These are phyloP conservation scores for Amphibalanus amphitrite DNA, from an alignment of 1,140 invertebrate genomes.

Conservation along the genomic window DNA sequence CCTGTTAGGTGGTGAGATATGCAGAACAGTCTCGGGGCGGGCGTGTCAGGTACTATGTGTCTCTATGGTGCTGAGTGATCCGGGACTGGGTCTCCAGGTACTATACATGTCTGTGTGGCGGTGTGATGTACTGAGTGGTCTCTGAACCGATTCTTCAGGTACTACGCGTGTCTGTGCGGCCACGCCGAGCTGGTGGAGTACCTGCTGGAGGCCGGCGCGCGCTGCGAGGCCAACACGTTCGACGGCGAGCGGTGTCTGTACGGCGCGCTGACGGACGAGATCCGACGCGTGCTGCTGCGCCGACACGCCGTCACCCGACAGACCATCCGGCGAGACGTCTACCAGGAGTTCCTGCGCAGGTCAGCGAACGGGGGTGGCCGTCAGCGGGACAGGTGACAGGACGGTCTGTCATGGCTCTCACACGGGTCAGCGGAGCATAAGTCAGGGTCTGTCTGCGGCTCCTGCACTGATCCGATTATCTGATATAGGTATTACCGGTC, in stretches of 20 bases:
- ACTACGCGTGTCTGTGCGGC: slow-evolving; percentile 40
- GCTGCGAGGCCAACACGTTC: slow-evolving; percentile 39
- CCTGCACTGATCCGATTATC: no score
- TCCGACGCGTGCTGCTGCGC: slow-evolving; percentile 29
- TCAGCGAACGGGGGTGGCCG: slow-evolving; percentile 16
- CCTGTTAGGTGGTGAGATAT: no score
- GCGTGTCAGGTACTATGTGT: no score
- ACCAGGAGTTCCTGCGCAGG: slow-evolving; percentile 36
- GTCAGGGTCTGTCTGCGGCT: no score
- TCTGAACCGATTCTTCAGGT: slow-evolving; percentile 22
- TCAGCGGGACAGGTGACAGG: no score
- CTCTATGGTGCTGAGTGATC: no score
- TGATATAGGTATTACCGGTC: no score
- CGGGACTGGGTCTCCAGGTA: slow-evolving; percentile 24
- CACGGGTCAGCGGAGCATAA: no score
- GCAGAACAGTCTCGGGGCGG: no score
- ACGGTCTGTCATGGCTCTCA: no score
- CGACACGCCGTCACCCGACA: slow-evolving; percentile 32
- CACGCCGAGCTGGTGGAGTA: slow-evolving; percentile 34
- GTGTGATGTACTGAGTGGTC: no score
- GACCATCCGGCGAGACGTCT: slow-evolving; percentile 30
- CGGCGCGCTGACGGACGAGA: slow-evolving; percentile 35
- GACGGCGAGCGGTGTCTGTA: slow-evolving; percentile 40
- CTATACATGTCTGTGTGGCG: slow-evolving; percentile 39
- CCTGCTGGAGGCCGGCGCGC: slow-evolving; percentile 33